Percentiles rank a stretch among this genome's conserved stretches.
Evolutionary conservation across 2,797 vertebrate genomes (phyloP).

Genomic region (Odontamblyopus lacepedii): DNA sequence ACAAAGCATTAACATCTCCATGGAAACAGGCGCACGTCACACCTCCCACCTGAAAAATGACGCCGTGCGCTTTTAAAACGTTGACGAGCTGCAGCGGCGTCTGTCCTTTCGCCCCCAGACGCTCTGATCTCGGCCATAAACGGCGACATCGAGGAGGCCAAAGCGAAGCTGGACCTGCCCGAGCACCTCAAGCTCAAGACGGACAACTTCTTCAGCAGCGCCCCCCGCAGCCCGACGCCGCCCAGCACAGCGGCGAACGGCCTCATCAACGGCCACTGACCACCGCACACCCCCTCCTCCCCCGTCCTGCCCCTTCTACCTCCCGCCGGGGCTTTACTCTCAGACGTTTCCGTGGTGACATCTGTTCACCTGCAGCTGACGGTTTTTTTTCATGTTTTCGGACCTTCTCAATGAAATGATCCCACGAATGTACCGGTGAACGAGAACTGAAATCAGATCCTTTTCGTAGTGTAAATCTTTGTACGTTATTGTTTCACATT

Average conservation of each 20-base stretch:
- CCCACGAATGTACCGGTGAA: neutral
- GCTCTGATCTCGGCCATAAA: slow-evolving; percentile 90
- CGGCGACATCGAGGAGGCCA: slow-evolving; percentile 89
- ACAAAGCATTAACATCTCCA: too few relatives aligned
- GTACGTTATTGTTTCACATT: neutral
- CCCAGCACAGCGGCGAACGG: slow-evolving; percentile 62
- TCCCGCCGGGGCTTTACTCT: neutral
- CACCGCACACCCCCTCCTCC: slow-evolving; percentile 4
- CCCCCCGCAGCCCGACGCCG: slow-evolving; percentile 32
- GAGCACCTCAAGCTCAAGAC: slow-evolving; percentile 88
- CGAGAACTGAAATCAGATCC: neutral
- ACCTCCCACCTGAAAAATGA: too few relatives aligned
- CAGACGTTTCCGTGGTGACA: slow-evolving; percentile 14
- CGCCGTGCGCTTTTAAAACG: neutral
- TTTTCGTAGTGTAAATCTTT: neutral
- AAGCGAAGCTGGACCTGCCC: slow-evolving; percentile 85
- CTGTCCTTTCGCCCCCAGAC: slow-evolving; percentile 71
- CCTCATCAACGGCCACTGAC: slow-evolving; percentile 85
- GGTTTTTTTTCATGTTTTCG: neutral
- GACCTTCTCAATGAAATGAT: neutral
- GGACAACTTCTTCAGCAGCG: slow-evolving; percentile 86
- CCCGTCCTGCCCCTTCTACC: too few relatives aligned
- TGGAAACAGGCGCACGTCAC: too few relatives aligned
- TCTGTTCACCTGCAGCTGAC: neutral
- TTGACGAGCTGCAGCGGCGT: neutral